phyloP scores from a whole-genome alignment of 2,797 vertebrate genomes.

The Malurus splendens region DNA sequence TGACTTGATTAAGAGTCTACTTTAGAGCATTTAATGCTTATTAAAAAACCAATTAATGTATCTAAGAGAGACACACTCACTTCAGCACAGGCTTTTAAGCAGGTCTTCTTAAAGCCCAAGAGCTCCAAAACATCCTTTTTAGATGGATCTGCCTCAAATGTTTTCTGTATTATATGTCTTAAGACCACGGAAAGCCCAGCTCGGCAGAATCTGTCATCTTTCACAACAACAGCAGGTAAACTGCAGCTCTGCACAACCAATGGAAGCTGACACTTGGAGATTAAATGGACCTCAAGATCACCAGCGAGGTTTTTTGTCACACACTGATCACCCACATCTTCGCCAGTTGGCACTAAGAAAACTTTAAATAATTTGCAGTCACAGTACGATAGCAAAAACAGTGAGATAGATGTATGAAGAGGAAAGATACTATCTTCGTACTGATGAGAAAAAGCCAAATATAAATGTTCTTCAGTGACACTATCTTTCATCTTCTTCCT shows the following conservation, averaged over 20 bases:
- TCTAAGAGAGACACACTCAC: constrained; percentile 68
- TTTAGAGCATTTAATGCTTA: background rate
- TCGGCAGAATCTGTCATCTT: constrained; percentile 80
- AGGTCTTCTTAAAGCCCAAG: constrained; percentile 96
- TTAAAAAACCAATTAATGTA: background rate
- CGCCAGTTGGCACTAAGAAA: constrained; percentile 65
- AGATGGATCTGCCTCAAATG: constrained; percentile 71
- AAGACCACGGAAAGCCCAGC: constrained; percentile 93
- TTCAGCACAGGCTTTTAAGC: constrained; percentile 96
- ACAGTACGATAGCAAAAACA: constrained; percentile 92
- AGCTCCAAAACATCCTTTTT: constrained; percentile 82
- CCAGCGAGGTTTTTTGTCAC: constrained; percentile 52
- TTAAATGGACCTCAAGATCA: constrained; percentile 50
- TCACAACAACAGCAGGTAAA: constrained; percentile 82
- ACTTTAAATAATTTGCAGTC: constrained; percentile 82
- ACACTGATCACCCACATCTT: constrained; percentile 18
- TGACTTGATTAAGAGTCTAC: background rate
- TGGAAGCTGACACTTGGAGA: constrained; percentile 75
- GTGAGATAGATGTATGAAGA: constrained; percentile 84
- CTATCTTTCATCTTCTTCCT: constrained; percentile 77
- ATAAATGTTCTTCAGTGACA: constrained; percentile 75
- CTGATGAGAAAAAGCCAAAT: constrained; percentile 75
- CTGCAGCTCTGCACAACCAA: constrained; percentile 80
- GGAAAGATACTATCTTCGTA: constrained; percentile 74
- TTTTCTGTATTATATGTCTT: constrained; percentile 84